These are phyloP conservation scores for Nannoperca australis DNA, from an alignment of 2,797 vertebrate genomes.

Conservation along the genomic window DNA sequence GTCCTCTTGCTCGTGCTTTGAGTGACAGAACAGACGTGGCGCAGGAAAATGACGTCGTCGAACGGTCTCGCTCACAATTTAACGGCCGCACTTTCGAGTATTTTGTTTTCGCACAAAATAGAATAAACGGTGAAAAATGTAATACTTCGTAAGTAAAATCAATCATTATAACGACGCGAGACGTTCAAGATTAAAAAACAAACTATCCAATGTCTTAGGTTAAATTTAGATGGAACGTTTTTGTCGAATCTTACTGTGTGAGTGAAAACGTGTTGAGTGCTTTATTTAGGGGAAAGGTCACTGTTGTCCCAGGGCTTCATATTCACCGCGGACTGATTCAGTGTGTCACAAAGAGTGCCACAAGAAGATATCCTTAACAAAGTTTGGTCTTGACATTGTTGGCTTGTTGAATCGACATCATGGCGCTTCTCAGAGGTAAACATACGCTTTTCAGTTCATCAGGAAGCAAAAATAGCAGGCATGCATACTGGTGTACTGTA, in stretches of 20 bases:
- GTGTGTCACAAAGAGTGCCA: background rate
- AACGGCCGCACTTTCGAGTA: slow-evolving; percentile 58
- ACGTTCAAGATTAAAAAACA: too few relatives aligned
- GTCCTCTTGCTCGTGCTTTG: slow-evolving; percentile 20
- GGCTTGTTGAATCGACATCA: slow-evolving; percentile 46
- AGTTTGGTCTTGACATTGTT: slow-evolving; percentile 19
- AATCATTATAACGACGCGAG: rapidly evolving
- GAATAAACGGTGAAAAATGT: background rate
- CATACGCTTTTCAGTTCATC: background rate
- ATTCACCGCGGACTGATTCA: background rate
- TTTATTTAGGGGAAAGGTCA: slow-evolving; percentile 79
- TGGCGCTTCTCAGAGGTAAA: slow-evolving; percentile 87
- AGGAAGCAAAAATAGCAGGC: background rate
- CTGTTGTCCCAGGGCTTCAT: background rate
- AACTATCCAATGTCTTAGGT: rapidly evolving
- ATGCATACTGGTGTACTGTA: background rate
- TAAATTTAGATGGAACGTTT: background rate
- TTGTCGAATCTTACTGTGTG: slow-evolving; percentile 60
- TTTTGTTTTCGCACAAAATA: background rate
- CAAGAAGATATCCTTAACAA: background rate
- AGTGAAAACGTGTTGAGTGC: background rate
- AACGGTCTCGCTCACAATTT: rapidly evolving
- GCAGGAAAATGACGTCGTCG: slow-evolving; percentile 54
- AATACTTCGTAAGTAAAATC: rapidly evolving
- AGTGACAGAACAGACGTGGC: slow-evolving; percentile 4